phyloP scores from a whole-genome alignment of 1,140 invertebrate genomes.

The Drosophila ohnishii region DNA sequence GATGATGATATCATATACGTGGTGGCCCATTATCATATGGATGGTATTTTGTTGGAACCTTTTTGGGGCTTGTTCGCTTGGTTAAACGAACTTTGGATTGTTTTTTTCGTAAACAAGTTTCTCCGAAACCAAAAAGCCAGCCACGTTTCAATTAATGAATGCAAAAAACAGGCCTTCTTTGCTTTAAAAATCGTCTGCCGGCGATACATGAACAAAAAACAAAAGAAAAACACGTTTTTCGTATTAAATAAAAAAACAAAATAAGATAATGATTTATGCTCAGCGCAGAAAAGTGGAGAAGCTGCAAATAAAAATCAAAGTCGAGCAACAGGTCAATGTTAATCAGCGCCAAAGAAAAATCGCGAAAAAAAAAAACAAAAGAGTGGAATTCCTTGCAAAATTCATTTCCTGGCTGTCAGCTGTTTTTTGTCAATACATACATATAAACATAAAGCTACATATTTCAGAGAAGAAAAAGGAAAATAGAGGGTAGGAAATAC shows the following conservation, averaged over 20 bases:
- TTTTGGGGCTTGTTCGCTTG: constrained; percentile 30
- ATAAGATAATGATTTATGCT: constrained; percentile 33
- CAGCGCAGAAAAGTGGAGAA: constrained; percentile 10
- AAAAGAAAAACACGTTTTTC: constrained; percentile 44
- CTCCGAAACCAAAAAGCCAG: constrained; percentile 21
- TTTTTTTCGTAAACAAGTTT: constrained; percentile 52
- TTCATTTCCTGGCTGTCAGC: constrained; percentile 24
- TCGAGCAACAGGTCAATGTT: constrained; percentile 58
- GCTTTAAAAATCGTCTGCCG: constrained; percentile 11
- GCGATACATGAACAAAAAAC: constrained; percentile 8
- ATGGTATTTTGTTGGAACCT: constrained; percentile 30
- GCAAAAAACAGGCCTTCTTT: constrained; percentile 45
- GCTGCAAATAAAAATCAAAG: constrained; percentile 33
- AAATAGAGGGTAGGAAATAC: constrained; percentile 1
- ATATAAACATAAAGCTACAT: background rate
- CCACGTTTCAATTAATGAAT: constrained; percentile 33
- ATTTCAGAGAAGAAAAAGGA: background rate
- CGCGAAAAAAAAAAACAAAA: constrained; percentile 6
- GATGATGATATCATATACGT: constrained; percentile 52
- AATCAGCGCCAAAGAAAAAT: constrained; percentile 18
- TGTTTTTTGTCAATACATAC: background rate
- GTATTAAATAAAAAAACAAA: constrained; percentile 5
- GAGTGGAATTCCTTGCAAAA: background rate
- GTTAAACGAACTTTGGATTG: constrained; percentile 57
- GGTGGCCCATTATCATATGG: constrained; percentile 22